Base-by-base conservation (phyloP, 2,797 vertebrate species). In the Telmatherina bonti region DNA sequence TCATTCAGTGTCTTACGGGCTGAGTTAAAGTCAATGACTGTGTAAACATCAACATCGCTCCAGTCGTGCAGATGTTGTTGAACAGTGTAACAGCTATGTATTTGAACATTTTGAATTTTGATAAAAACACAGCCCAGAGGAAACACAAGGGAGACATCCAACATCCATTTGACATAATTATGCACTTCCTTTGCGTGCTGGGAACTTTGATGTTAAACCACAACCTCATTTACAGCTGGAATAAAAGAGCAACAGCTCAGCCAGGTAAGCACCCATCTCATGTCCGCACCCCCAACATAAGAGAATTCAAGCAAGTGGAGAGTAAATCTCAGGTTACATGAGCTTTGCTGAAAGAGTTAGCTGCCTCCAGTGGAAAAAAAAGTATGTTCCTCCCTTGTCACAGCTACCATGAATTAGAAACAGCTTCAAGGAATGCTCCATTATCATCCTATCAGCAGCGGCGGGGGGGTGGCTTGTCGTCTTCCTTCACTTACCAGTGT, bases 351-450 rank as follows among this genome's bases (percentile, higher is more conserved):
- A 81, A 81, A 83, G 81, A 82, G 72, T 80, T 66, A 71, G 66
- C 84, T 74, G 74, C 83, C 84, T 79, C 66, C 85, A 81, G 72
- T 81, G 82, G 78, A 66, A 74, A 72, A 53, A 53, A 53, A 53
- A 27, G 24, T 53, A 53, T 81, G 85, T 86, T 88, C 79, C 70
- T 90, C 79, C 83, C 90, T 81, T 90, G 90, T 90, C 84, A 86
- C 82, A 85, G 87, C 85, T 56, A 89, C 80, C 86, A 87, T 92
- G 88, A 90, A 91, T 92, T 89, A 89, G 83, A 89, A 93, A 85
- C 83, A 84, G 87, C 84, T 90, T 76, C 6, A 33, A 90, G 91
- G 90, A 93, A 92, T 92, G 92, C 86, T 89, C 82, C 82, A 85
- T 89, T 90, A 89, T 93, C 88, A 71, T 91, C 85, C 84, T 90